Base-by-base conservation (phyloP, 1,140 invertebrate genomes). In the Rhyzopertha dominica region DNA sequence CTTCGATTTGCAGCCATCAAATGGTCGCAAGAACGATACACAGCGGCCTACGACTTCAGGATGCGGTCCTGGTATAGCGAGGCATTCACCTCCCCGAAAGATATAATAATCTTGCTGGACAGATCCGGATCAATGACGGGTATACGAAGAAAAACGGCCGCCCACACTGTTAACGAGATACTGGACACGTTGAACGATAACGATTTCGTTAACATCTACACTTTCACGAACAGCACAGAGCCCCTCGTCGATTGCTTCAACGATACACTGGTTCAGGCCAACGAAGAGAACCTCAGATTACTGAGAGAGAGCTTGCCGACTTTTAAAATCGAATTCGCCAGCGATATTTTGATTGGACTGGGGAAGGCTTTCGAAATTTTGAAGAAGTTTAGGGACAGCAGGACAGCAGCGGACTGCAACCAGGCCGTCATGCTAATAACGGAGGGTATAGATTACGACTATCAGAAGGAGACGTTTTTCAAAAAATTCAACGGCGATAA, bases 361-460 rank as follows among this genome's bases (percentile, higher is more conserved):
- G 51, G 51, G 18, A 58, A 62, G 40, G 61, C 62, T 16, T 59
- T 61, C 48, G 46, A 47, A 29, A 53, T 65, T 26, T 47, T 62
- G 29, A 37, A 49, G n/a, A 46, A 56, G 45, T 59, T 58, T 36
- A 36, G 56, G 20, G 14, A 43, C 10, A 59, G 44, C 2, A 29
- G 26, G 17, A 29, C 32, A 23, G 47, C 55, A 7, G 9, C 73
- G 3, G 64, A 74, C 22, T 90, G 85, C 59, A 93, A 93, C 68
- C 87, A 95, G 71, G 95, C 94, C 7, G 98, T 99, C 58, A 98
- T 99, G 95, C 69, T 99, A 32, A 85, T 99, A 51, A 97, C 95
- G 7, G 96, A 99, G 72, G 96, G 95, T 17, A 90, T 95, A 14
- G 93, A 95, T 10, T 88, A 92, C 54, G 90, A 87, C 60, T 95